Evolutionary conservation across 1,140 invertebrate genomes (phyloP), one percentile per base, ranked within the genome.

Genomic region (Drosophila parvula): DNA sequence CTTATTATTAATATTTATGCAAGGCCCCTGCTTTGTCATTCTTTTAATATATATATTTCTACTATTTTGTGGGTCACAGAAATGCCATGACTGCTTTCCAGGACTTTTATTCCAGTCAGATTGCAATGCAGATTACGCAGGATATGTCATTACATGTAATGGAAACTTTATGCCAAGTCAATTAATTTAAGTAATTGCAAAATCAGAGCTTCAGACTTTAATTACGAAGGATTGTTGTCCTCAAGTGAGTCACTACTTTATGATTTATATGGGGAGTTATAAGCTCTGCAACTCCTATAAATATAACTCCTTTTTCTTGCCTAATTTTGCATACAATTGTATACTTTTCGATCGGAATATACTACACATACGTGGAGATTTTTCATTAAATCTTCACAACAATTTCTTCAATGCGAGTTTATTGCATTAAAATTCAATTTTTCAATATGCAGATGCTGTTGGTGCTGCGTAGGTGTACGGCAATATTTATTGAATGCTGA

Each of bases 391-490:
- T 84, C 41, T 47, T 27, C 62, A 22, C 63, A 61, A 47, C 47
- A 78, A 75, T 78, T 86, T 62, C 59, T 79, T 28, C 43, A 58
- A 57, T 68, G 22, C 22, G 47, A 81, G 50, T 86, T 81, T 86
- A 86, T 86, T 73, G 76, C 36, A 70, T 75, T 69, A 85, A 71
- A 85, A 85, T 73, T 81, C 55, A 86, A 79, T 85, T 63, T 68
- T 48, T 43, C 41, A 32, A 48, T 38, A 71, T 45, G 55, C 36
- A 69, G 50, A 48, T 59, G 18, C n/a, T 45, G 36, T 4, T 16
- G 43, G 22, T 28, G 12, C 18, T 27, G 51, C 10, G 34, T 55
- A 55, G 43, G 28, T 62, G 40, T 45, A 32, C 43, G 47, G 47
- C 44, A 51, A 79, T 56, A 70, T 75, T 61, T 77, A 83, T 83